Base-by-base conservation (phyloP, 2,113 vertebrate species). In the Grammomys dolichurus region DNA sequence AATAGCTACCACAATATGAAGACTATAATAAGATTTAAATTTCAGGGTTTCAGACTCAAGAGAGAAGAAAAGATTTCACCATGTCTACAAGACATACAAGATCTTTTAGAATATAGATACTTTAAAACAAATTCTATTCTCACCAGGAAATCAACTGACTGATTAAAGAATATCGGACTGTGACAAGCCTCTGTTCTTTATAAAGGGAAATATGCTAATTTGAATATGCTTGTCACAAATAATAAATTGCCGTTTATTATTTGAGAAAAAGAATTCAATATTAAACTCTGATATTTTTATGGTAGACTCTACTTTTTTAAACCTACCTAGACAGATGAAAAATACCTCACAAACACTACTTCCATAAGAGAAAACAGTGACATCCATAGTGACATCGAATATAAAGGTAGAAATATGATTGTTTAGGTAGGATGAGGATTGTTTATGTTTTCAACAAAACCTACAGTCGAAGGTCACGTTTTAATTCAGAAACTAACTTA, bases 231-330 rank as follows among this genome's bases (percentile, higher is more conserved):
- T 60, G 9, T 43, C 26, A 14, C n/a, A 33, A 77, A 63, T 48
- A 77, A 93, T 69, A 51, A 87, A 77, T 11, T 56, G 0, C 8
- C 86, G 54, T 1, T 69, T 69, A 33, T 69, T 33, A 33, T 69
- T 69, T 81, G 26, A 96, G 88, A 73, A 87, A 67, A 54, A 80
- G 5, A 95, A 81, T 17, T 90, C 31, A n/a, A 14, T 19, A 60
- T 87, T 87, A 63, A 26, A 90, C 46, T 54, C 10, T 65, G 16
- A 31, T 58, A 85, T 92, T 69, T 95, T 95, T 76, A 70, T 56
- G 13, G 28, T 76, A 87, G 16, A 72, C 84, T 36, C 88, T 19
- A 19, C 3, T 76, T 89, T 93, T 72, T 54, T 72, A 65, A 33
- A 40, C 33, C 46, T 95, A 24, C 7, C 40, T 86, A 70, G 77